Evolutionary conservation across 2,888 invertebrate genomes (phyloP).

Genomic region (Stegana nigrithorax): DNA sequence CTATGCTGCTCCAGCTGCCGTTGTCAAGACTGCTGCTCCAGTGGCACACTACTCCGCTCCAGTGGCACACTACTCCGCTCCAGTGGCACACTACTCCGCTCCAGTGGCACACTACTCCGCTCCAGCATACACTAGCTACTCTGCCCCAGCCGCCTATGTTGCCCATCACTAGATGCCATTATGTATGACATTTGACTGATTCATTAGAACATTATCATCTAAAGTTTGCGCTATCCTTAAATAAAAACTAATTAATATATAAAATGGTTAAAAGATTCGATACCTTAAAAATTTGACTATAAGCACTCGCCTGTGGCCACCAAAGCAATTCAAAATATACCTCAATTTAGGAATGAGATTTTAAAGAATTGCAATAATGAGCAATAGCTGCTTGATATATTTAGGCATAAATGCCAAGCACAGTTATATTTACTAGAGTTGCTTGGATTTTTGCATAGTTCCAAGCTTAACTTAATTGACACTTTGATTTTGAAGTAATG

Average conservation of each 20-base stretch:
- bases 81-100: neutral
- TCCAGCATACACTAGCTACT: constrained; percentile 26
- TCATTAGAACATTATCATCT: neutral
- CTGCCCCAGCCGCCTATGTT: constrained; percentile 32
- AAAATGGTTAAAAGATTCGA: too few species aligned
- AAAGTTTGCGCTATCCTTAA: neutral
- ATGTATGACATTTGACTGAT: constrained; percentile 33
- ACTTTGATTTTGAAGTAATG: too few species aligned
- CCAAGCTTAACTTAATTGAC: too few species aligned
- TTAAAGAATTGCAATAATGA: too few species aligned
- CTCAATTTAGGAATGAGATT: too few species aligned
- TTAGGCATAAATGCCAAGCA: too few species aligned
- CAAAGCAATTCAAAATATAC: too few species aligned
- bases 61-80: constrained; percentile 19
- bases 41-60: constrained; percentile 29
- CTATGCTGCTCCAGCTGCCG: constrained; percentile 34
- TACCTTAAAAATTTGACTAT: too few species aligned
- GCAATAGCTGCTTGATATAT: too few species aligned
- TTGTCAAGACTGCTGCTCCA: constrained; percentile 25
- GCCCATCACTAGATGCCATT: constrained; percentile 45
- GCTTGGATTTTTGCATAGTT: too few species aligned
- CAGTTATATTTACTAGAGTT: too few species aligned
- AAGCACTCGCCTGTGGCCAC: too few species aligned
- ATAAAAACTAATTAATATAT: neutral
- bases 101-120: constrained; percentile 25